phyloP scores from a whole-genome alignment of 2,888 invertebrate species.

The Tipula confusa region DNA sequence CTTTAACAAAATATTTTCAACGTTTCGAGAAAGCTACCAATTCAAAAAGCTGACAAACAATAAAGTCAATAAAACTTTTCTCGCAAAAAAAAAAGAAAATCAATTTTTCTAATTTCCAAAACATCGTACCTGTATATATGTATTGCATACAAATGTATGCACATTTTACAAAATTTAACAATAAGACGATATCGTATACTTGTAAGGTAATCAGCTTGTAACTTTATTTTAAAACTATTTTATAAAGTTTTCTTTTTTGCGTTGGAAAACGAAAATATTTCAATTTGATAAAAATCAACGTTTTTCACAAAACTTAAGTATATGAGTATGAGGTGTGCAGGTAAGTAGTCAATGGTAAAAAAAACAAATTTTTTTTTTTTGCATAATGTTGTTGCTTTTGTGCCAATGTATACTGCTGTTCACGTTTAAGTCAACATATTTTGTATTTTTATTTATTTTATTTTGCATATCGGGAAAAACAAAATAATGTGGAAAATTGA shows the following conservation, averaged over 20 bases:
- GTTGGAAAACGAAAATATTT: not conserved
- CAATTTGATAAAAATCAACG: not conserved
- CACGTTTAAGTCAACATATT: not conserved
- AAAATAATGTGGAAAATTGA: constrained; percentile 20
- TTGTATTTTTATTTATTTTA: not conserved
- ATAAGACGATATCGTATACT: not conserved
- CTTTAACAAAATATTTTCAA: too few species aligned
- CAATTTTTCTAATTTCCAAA: not conserved
- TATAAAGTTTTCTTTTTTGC: not conserved
- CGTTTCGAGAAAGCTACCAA: too few species aligned
- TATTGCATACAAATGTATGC: too few species aligned
- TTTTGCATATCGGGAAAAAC: not conserved
- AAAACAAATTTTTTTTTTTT: not conserved
- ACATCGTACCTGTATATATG: not conserved
- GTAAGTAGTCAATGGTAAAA: not conserved
- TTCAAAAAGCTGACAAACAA: too few species aligned
- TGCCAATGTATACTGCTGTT: not conserved
- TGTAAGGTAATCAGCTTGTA: not conserved
- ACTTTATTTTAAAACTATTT: not conserved
- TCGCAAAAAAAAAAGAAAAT: too few species aligned
- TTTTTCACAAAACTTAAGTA: not conserved
- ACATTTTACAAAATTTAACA: not conserved
- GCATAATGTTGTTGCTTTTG: not conserved
- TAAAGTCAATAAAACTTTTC: too few species aligned
- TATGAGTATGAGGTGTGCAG: not conserved